phyloP scores from a whole-genome alignment of 2,888 invertebrate genomes.

The Agrochola litura region DNA sequence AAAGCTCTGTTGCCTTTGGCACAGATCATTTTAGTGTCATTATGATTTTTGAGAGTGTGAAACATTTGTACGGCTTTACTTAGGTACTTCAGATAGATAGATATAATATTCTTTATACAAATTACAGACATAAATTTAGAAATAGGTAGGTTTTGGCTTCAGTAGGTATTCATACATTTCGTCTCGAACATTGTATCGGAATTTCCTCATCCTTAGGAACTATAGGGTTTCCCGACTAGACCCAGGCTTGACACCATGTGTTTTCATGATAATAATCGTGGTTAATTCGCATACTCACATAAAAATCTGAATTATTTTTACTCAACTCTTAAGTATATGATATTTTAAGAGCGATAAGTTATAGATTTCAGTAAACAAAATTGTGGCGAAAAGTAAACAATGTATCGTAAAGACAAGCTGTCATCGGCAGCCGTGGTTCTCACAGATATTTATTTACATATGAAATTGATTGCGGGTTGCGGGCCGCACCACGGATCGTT shows the following conservation, averaged over 20 bases:
- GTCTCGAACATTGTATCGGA: not conserved
- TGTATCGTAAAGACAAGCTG: conserved; percentile 63
- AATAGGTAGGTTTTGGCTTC: too few species aligned
- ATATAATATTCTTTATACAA: too few species aligned
- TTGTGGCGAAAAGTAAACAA: conserved; percentile 52
- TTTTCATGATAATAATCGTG: not conserved
- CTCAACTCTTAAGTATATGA: not conserved
- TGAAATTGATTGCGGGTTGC: conserved; percentile 79
- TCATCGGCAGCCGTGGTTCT: conserved; percentile 76
- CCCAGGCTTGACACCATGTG: not conserved
- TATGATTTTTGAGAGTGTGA: not conserved
- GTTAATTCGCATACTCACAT: not conserved
- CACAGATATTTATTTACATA: conserved; percentile 84
- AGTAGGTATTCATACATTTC: not conserved
- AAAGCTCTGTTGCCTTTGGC: not conserved
- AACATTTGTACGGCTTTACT: not conserved
- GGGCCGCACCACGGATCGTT: conserved; percentile 50
- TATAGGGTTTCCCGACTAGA: not conserved
- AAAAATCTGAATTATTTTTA: not conserved
- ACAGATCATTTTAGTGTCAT: not conserved
- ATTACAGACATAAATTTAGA: too few species aligned
- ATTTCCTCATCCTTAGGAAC: not conserved
- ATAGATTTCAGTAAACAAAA: conserved; percentile 60
- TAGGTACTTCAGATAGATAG: not conserved
- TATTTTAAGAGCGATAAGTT: conserved; percentile 49